These are phyloP conservation scores for Hypothenemus hampei DNA, from an alignment of 1,140 invertebrate species.

Conservation along the genomic window DNA sequence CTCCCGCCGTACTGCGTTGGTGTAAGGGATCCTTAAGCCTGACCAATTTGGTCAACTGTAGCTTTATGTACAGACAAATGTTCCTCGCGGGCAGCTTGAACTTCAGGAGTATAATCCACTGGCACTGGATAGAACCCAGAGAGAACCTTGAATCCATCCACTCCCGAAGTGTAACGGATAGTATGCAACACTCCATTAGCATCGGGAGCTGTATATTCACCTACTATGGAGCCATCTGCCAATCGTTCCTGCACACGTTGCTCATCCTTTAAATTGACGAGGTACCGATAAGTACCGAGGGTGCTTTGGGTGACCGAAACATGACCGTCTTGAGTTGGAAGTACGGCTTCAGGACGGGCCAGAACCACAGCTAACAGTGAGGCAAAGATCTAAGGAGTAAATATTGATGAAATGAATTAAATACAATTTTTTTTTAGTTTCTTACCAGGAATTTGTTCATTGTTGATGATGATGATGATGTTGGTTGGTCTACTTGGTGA, in stretches of 20 bases:
- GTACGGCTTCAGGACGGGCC: conserved; percentile 13
- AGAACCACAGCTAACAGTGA: not conserved
- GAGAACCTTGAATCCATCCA: conserved; percentile 20
- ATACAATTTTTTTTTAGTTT: too few species aligned
- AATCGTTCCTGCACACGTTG: conserved; percentile 15
- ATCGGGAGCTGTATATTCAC: conserved; percentile 16
- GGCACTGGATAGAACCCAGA: conserved; percentile 8
- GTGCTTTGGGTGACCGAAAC: conserved; percentile 19
- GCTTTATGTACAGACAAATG: conserved; percentile 8
- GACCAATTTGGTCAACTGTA: too few species aligned
- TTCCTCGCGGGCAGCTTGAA: conserved; percentile 12
- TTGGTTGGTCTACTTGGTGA: too few species aligned
- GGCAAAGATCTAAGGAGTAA: conserved; percentile 9
- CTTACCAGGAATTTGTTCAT: too few species aligned
- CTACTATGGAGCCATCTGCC: conserved; percentile 14
- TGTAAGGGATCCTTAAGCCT: too few species aligned
- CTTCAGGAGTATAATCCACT: conserved; percentile 18
- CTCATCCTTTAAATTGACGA: conserved; percentile 3
- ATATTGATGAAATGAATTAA: too few species aligned
- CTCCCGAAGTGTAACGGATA: conserved; percentile 14
- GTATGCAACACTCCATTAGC: not conserved
- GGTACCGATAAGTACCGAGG: conserved; percentile 15
- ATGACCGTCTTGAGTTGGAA: conserved; percentile 5
- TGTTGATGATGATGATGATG: too few species aligned
- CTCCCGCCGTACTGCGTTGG: too few species aligned